phyloP scores from a whole-genome alignment of 1,140 invertebrate genomes.

The Hermatobates lingyangjiaoensis region DNA sequence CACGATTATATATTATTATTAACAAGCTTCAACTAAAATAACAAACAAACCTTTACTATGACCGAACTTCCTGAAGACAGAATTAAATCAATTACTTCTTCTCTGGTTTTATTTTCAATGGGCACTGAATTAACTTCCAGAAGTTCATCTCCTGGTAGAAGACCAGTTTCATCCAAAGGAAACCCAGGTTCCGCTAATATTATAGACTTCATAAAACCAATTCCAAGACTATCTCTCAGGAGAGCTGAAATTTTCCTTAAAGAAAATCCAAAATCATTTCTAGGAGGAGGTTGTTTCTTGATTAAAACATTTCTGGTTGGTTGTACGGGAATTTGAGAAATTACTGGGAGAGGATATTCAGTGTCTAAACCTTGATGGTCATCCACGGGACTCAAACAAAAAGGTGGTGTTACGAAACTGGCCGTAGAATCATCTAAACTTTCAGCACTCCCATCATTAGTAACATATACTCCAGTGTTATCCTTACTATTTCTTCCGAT shows the following conservation, averaged over 20 bases:
- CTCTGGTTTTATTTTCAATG: conserved; percentile 66
- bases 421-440: conserved; percentile 63
- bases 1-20: no score
- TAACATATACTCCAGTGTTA: no score
- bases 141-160: conserved; percentile 79
- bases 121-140: conserved; percentile 75
- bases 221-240: conserved; percentile 26
- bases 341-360: conserved; percentile 55
- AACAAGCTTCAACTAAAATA: background rate
- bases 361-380: conserved; percentile 50
- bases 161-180: conserved; percentile 49
- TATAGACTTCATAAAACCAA: conserved; percentile 36
- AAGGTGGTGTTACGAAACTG: conserved; percentile 63
- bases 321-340: conserved; percentile 51
- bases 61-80: conserved; percentile 64
- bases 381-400: conserved; percentile 58
- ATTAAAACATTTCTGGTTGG: conserved; percentile 57
- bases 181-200: conserved; percentile 83
- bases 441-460: conserved; percentile 42
- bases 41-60: conserved; percentile 75
- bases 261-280: conserved; percentile 88
- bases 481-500: no score
- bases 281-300: conserved; percentile 57
- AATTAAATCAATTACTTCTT: conserved; percentile 86
- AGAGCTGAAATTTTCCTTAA: conserved; percentile 68